phyloP scores from a whole-genome alignment of 1,140 invertebrate species.

The Rhopalosiphum padi region DNA sequence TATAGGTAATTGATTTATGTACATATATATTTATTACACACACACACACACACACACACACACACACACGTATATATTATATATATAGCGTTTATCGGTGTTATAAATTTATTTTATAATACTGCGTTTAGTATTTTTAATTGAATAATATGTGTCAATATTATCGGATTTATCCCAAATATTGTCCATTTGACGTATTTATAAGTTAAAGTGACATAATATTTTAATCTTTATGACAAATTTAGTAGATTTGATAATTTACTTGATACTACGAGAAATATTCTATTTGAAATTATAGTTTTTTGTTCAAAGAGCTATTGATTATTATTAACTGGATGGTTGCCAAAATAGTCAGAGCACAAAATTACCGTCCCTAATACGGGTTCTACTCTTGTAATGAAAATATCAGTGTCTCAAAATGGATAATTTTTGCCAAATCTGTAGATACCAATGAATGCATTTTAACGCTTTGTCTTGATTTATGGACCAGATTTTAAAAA shows the following conservation, averaged over 20 bases:
- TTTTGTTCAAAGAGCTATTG: not conserved
- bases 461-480: not conserved
- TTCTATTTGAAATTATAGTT: not conserved
- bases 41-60: not conserved
- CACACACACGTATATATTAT: not conserved
- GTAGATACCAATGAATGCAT: not conserved
- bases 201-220: not conserved
- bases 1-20: not conserved
- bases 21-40: not conserved
- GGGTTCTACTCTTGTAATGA: not conserved
- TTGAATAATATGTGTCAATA: not conserved
- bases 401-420: not conserved
- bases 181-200: not conserved
- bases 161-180: not conserved
- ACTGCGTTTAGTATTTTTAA: not conserved
- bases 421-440: not conserved
- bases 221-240: not conserved
- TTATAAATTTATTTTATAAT: not conserved
- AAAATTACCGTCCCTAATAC: not conserved
- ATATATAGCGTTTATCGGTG: not conserved
- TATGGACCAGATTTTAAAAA: not conserved
- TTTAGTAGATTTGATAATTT: not conserved
- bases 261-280: not conserved
- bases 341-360: not conserved
- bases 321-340: conserved; percentile 10